A percentile compares a stretch with the other conserved stretches of the same genome.
Conservation (phyloP, 2,888 invertebrate genomes). For the Masnerella sp. region DNA sequence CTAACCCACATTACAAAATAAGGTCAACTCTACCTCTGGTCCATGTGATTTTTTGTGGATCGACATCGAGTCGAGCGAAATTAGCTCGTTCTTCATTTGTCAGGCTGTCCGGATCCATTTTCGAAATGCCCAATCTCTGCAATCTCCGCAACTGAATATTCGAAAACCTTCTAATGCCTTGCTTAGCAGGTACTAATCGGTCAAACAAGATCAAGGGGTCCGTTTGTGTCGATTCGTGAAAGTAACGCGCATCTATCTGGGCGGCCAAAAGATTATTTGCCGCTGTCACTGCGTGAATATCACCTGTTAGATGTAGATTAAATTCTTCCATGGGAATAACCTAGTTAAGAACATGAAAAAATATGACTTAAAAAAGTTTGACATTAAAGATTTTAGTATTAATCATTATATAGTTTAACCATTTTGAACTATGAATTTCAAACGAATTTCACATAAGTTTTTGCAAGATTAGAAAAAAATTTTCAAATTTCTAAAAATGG, state of each 20-base stretch:
- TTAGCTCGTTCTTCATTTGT: conserved; percentile 84
- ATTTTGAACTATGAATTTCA: too few species aligned
- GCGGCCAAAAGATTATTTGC: conserved; percentile 99
- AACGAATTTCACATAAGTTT: too few species aligned
- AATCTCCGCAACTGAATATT: conserved; percentile 47
- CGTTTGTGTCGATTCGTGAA: conserved; percentile 97
- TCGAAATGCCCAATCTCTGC: conserved; percentile 42
- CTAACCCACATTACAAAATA: conserved; percentile 15
- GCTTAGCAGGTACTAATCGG: conserved; percentile 41
- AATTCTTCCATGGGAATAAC: conserved; percentile 99
- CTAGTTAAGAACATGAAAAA: conserved; percentile 95
- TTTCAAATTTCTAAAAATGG: too few species aligned
- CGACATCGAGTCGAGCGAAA: conserved; percentile 80
- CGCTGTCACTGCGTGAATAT: conserved; percentile 98
- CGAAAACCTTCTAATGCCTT: conserved; percentile 46
- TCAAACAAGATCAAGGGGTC: conserved; percentile 79
- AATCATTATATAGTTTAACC: too few species aligned
- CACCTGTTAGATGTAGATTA: conserved; percentile 97
- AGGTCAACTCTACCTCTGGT: conserved; percentile 84
- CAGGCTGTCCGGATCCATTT: conserved; percentile 35
- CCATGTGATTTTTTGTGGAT: conserved; percentile 94
- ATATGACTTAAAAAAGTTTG: conserved; percentile 14
- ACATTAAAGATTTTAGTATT: too few species aligned
- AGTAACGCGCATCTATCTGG: conserved; percentile 95
- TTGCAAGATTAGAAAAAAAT: too few species aligned